A percentile compares a stretch with the other conserved stretches of the same genome.
Conservation (phyloP, 2,797 vertebrate species). For the Acanthopagrus latus region DNA sequence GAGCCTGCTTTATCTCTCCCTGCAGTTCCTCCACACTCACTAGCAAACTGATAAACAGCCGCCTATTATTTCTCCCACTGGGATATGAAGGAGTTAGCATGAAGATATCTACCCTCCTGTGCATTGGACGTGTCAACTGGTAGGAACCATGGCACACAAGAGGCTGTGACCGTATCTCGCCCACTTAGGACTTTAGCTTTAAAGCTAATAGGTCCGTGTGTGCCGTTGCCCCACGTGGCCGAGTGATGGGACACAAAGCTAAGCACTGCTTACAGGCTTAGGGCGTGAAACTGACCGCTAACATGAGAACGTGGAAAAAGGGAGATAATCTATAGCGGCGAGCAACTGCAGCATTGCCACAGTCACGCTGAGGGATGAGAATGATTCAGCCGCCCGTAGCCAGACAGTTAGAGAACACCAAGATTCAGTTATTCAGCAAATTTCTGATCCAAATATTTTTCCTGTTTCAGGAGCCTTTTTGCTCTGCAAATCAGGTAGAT, state of each 20-base stretch:
- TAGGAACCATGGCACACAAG: constrained; percentile 49
- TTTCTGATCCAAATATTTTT: background rate
- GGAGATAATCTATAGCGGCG: constrained; percentile 26
- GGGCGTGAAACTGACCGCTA: constrained; percentile 58
- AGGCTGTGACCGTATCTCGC: constrained; percentile 50
- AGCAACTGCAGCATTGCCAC: constrained; percentile 3
- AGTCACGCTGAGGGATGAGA: background rate
- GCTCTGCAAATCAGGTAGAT: background rate
- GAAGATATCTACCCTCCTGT: constrained; percentile 43
- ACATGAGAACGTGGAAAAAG: constrained; percentile 26
- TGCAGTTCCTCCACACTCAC: constrained; percentile 66
- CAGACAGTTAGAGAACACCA: background rate
- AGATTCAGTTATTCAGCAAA: background rate
- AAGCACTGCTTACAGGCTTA: constrained; percentile 69
- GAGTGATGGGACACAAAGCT: constrained; percentile 59
- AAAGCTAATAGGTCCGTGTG: constrained; percentile 48
- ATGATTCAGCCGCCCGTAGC: constrained; percentile 1
- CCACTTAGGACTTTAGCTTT: constrained; percentile 63
- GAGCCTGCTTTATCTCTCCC: constrained; percentile 73
- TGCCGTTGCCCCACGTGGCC: constrained; percentile 51
- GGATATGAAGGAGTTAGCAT: constrained; percentile 47
- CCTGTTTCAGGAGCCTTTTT: constrained; percentile 19
- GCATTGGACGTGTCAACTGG: constrained; percentile 43
- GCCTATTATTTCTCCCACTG: constrained; percentile 56
- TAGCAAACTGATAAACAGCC: constrained; percentile 71